Evolutionary conservation across 2,113 vertebrate species (phyloP).

Genomic region (Thryonomys swinderianus): DNA sequence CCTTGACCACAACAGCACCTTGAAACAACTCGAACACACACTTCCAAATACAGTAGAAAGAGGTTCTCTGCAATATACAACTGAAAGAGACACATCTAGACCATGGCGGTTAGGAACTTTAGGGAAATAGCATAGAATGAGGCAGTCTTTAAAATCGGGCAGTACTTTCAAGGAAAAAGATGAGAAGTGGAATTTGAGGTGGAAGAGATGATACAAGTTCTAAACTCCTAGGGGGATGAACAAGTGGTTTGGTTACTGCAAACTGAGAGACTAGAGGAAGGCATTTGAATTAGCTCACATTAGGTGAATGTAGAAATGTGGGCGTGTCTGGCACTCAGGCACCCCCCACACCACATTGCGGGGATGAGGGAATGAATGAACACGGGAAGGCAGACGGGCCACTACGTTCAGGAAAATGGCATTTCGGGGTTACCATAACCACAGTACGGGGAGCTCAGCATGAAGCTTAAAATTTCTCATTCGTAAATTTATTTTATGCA

Average conservation of each 20-base stretch:
- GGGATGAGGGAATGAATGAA: neutral
- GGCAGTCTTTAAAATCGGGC: neutral
- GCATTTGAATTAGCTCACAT: neutral
- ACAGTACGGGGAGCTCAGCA: neutral
- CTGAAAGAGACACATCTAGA: neutral
- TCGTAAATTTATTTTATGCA: neutral
- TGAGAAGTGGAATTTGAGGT: neutral
- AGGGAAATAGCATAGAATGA: neutral
- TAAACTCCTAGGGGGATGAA: neutral
- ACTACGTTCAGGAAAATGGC: neutral
- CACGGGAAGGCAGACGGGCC: neutral
- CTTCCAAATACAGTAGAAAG: neutral
- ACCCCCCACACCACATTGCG: rapidly evolving
- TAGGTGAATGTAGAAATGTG: neutral
- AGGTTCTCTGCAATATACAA: neutral
- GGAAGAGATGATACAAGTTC: neutral
- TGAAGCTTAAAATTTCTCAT: neutral
- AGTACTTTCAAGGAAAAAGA: neutral
- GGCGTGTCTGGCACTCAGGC: no score
- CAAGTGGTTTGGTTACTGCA: neutral
- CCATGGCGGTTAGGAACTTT: neutral
- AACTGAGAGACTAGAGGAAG: neutral
- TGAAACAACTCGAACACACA: neutral
- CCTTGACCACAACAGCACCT: neutral
- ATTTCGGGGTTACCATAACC: neutral